Evolutionary conservation across 2,888 invertebrate genomes (phyloP).

Genomic region (Archips crataeganus): DNA sequence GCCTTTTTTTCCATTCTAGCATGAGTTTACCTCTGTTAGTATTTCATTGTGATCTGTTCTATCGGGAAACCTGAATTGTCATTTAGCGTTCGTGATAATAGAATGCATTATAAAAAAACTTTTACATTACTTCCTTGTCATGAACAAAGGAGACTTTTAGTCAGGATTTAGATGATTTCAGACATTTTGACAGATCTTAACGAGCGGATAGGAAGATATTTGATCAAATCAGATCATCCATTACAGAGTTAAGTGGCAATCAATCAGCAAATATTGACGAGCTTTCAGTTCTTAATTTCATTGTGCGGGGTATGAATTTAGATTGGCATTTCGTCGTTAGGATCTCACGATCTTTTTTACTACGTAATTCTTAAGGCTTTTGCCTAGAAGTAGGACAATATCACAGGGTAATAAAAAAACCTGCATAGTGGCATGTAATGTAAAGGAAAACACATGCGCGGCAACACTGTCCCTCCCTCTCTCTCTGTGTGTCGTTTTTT

Average conservation of each 20-base stretch:
- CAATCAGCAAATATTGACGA: conserved; percentile 13
- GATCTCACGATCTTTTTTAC: background rate
- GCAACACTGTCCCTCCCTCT: too few species aligned
- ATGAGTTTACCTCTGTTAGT: background rate
- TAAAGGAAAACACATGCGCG: too few species aligned
- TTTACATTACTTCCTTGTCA: background rate
- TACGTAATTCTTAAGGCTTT: background rate
- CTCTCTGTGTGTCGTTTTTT: too few species aligned
- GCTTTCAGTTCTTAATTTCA: background rate
- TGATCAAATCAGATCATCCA: background rate
- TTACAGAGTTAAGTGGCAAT: background rate
- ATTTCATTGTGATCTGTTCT: background rate
- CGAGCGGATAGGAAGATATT: conserved; percentile 15
- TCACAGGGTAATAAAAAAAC: too few species aligned
- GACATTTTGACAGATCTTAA: background rate
- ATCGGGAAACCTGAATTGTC: too few species aligned
- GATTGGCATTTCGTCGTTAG: background rate
- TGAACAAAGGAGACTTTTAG: background rate
- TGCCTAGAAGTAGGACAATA: too few species aligned
- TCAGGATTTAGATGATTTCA: background rate
- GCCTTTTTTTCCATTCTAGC: too few species aligned
- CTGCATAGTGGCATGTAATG: too few species aligned
- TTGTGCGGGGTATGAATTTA: background rate
- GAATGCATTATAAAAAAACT: background rate
- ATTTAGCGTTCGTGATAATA: background rate